Base-by-base conservation (phyloP, 2,797 vertebrate species). In the Chelon auratus region DNA sequence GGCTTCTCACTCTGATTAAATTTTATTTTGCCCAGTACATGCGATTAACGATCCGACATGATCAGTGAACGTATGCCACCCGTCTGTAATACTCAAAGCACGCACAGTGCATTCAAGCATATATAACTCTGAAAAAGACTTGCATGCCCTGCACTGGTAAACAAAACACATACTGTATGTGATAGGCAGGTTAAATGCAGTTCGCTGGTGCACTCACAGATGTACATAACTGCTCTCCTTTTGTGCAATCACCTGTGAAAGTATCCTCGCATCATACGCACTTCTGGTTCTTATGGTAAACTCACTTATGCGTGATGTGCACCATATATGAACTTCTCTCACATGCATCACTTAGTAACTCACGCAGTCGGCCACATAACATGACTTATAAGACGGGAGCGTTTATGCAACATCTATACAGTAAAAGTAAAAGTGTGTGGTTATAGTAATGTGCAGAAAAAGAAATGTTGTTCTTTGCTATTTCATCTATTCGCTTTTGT, bases 291-390 rank as follows among this genome's bases (percentile, higher is more conserved):
- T 69, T 48, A 45, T 13, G 39, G 17, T 55, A 11, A 69, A 57
- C 6, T 68, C 53, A 40, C n/a, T 60, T 42, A 55, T 1, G 45
- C 22, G 17, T 52, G 15, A 69, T 51, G 30, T 36, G 24, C 12
- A 26, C 14, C 2, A 24, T 14, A 36, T n/a, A 18, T 45, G 2
- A 61, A 72, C 22, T 39, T 55, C 66, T 58, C 43, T 69, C 51
- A 71, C 60, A 54, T 17, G 37, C 51, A 71, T 56, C 77, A 60
- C 50, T 72, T 72, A 40, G 42, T 33, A 33, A 33, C 40, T 70
- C 36, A 37, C 69, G 22, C 56, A 45, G 59, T 70, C 30, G 78
- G 53, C 69, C 20, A 22, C 18, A 2, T 9, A 14, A 22, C 6
- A 50, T 63, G 33, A 70, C 17, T 18, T 70, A 12, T n/a, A n/a